A percentile compares a stretch with the other conserved stretches of the same genome.
phyloP scores from a whole-genome alignment of 2,797 vertebrate species.

The Crocodylus rhombifer region DNA sequence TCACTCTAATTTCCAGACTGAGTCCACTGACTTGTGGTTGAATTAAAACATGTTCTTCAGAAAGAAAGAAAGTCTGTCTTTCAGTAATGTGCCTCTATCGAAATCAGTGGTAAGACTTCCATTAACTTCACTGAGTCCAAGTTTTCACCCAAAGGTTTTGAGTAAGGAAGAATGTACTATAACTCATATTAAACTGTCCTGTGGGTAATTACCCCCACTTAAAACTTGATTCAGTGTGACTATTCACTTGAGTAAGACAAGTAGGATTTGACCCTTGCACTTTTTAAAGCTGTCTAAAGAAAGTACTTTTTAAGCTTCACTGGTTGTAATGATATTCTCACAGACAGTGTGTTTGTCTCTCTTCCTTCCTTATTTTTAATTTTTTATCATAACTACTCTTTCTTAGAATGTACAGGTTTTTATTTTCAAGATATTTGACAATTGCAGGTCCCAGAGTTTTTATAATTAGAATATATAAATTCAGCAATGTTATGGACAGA shows the following conservation, averaged over 20 bases:
- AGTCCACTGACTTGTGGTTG: not conserved
- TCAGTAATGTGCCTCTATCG: not conserved
- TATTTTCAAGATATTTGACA: slow-evolving; percentile 52
- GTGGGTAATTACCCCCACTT: not conserved
- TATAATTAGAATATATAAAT: slow-evolving; percentile 16
- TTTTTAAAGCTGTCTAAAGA: not conserved
- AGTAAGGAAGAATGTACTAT: not conserved
- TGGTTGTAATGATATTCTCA: not conserved
- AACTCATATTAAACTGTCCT: not conserved
- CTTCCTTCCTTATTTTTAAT: slow-evolving; percentile 3
- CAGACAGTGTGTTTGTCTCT: not conserved
- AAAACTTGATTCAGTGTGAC: not conserved
- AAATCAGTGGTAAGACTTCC: not conserved
- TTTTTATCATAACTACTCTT: not conserved
- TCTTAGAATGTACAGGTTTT: slow-evolving; percentile 2
- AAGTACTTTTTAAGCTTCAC: slow-evolving; percentile 24
- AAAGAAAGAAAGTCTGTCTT: slow-evolving; percentile 7
- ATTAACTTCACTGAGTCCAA: not conserved
- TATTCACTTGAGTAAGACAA: not conserved
- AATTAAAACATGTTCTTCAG: not conserved
- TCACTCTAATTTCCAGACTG: not conserved
- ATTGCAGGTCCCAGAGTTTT: slow-evolving; percentile 22
- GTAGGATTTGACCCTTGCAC: slow-evolving; percentile 3
- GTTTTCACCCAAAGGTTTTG: not conserved
- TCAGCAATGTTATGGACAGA: not conserved